Evolutionary conservation across 2,888 invertebrate genomes (phyloP), one percentile per base, ranked within the genome.

Genomic region (Willowsia nigromaculata): DNA sequence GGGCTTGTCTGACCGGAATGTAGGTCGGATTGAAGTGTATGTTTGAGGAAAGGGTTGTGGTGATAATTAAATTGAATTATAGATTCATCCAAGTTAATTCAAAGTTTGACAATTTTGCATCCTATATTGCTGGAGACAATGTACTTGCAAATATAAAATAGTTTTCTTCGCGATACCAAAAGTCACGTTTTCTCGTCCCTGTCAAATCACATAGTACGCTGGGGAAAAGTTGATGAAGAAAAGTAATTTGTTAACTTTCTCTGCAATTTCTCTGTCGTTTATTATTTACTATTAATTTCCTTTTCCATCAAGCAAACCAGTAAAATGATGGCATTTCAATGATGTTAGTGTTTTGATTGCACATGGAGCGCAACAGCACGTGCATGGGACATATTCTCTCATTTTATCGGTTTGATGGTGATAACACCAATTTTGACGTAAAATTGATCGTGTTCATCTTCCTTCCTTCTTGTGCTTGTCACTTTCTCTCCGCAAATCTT

Each of bases 1-100:
- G 59, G 27, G 53, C n/a, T 53, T 22, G 5, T 53, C 1, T 53
- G 9, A 59, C 59, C 62, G 13, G 30, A 62, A 62, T 62, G 3
- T 33, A 15, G 65, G 65, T 65, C 65, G 33, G n/a, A 65, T 25
- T 30, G n/a, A n/a, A 9, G 27, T 62, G 15, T 68, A 9, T n/a
- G 22, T n/a, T n/a, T n/a, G n/a, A n/a, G n/a, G n/a, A n/a, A n/a
- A n/a, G n/a, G n/a, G n/a, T 9, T 33, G 40, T 18, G 25, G 18
- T 37, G 68, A 68, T 33, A 18, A n/a, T 68, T 68, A 22, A 68
- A 33, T 37, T 68, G 13, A 33, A 68, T 68, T 68, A 65, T 37
- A 18, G 37, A 37, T 68, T 27, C 30, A 3, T 9, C 11, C 3
- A 13, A 43, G 11, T 9, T 9, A 37, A 37, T 43, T n/a, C 43